Evolutionary conservation across 2,888 invertebrate genomes (phyloP).

Genomic region (Spisula solida): DNA sequence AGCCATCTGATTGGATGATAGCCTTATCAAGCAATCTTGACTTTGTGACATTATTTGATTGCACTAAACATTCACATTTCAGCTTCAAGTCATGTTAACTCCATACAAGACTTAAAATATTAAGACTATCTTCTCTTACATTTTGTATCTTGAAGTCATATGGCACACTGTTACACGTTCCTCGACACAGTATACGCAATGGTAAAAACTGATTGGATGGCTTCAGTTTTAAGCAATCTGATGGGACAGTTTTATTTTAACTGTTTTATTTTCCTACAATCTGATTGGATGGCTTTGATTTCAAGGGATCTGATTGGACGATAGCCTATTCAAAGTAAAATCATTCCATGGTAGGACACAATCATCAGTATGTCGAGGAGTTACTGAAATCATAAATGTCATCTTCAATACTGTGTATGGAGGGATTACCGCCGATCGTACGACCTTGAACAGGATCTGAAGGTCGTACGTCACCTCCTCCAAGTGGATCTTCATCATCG

Average conservation of each 20-base stretch:
- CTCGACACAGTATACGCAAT: not conserved
- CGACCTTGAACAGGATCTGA: conserved; percentile 69
- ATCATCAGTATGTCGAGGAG: conserved; percentile 62
- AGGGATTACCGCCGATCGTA: conserved; percentile 52
- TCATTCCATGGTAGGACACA: not conserved
- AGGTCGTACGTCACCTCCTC: conserved; percentile 70
- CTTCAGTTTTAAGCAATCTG: not conserved
- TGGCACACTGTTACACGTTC: not conserved
- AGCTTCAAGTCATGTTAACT: too few species aligned
- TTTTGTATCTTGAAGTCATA: too few species aligned
- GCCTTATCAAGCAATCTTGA: not conserved
- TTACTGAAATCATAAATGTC: conserved; percentile 83
- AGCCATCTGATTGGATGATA: not conserved
- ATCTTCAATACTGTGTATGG: conserved; percentile 71
- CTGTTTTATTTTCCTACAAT: not conserved
- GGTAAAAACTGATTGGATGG: too few species aligned
- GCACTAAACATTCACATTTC: too few species aligned
- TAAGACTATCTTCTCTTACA: not conserved
- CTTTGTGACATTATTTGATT: too few species aligned
- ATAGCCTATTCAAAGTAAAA: too few species aligned
- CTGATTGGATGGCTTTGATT: not conserved
- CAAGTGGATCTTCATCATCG: conserved; percentile 81
- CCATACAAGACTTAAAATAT: too few species aligned
- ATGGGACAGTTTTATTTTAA: not conserved
- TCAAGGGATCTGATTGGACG: too few species aligned